A percentile compares a stretch with the other conserved stretches of the same genome.
phyloP scores from a whole-genome alignment of 1,140 invertebrate genomes.

The Sipha flava region DNA sequence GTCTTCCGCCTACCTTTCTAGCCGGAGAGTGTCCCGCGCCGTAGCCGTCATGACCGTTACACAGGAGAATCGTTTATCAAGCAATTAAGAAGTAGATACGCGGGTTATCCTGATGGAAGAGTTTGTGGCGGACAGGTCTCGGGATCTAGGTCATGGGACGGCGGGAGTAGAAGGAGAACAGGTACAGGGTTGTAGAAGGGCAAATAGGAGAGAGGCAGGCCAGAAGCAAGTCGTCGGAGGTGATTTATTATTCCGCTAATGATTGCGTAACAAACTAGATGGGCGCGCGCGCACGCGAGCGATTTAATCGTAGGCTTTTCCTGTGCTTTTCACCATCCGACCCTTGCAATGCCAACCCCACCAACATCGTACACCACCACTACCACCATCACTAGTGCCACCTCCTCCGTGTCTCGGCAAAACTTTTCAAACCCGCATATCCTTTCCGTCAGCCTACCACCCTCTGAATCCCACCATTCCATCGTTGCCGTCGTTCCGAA shows the following conservation, averaged over 20 bases:
- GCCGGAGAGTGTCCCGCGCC: too few relatives aligned
- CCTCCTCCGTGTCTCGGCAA: neutral
- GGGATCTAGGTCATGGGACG: neutral
- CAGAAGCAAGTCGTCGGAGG: neutral
- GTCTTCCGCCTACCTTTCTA: neutral
- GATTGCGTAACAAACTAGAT: slow-evolving; percentile 25
- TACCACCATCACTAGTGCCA: too few relatives aligned
- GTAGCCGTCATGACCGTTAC: neutral
- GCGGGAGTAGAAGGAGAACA: neutral
- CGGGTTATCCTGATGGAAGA: slow-evolving; percentile 9
- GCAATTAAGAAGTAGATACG: slow-evolving; percentile 9
- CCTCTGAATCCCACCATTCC: neutral
- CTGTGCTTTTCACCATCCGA: neutral
- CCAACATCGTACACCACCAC: neutral
- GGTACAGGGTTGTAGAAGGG: neutral
- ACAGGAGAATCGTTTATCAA: slow-evolving; percentile 25
- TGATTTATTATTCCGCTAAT: slow-evolving; percentile 31
- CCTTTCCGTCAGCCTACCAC: neutral
- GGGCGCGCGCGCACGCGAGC: neutral
- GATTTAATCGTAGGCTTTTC: slow-evolving; percentile 28
- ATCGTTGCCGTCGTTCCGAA: neutral
- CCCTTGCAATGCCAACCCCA: too few relatives aligned
- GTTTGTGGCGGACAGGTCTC: slow-evolving; percentile 12
- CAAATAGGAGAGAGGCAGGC: neutral
- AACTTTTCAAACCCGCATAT: neutral